Percentiles rank a stretch among this genome's conserved stretches.
These are phyloP conservation scores for Bambusicola thoracicus DNA, from an alignment of 2,113 vertebrate genomes.

Conservation along the genomic window DNA sequence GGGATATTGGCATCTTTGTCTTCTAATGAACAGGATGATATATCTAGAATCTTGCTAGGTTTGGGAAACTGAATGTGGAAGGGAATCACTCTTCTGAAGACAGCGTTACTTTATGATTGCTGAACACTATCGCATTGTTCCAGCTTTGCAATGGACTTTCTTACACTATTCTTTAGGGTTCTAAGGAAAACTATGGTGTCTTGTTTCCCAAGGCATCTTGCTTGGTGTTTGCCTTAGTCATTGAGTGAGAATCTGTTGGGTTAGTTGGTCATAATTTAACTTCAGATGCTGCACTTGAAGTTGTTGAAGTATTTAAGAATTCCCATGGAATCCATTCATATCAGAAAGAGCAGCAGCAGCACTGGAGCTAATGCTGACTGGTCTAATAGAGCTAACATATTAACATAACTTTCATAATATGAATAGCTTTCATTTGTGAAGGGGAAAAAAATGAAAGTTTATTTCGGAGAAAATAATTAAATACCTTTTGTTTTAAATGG, in stretches of 20 bases:
- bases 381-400: background rate
- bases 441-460: background rate
- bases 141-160: background rate
- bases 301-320: background rate
- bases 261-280: background rate
- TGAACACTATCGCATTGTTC: background rate
- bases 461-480: background rate
- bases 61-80: background rate
- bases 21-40: background rate
- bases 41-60: background rate
- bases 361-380: background rate
- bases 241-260: background rate
- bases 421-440: background rate
- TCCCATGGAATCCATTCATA: background rate
- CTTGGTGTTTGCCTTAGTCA: background rate
- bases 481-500: background rate
- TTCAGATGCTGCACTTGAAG: background rate
- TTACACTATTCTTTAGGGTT: background rate
- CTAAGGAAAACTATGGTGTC: background rate
- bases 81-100: background rate
- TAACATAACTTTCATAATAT: background rate
- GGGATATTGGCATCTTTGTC: no score
- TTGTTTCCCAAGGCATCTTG: background rate
- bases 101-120: background rate
- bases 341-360: background rate